These are phyloP conservation scores for Oreohelix idahoensis DNA, from an alignment of 1,140 invertebrate genomes.

Conservation along the genomic window DNA sequence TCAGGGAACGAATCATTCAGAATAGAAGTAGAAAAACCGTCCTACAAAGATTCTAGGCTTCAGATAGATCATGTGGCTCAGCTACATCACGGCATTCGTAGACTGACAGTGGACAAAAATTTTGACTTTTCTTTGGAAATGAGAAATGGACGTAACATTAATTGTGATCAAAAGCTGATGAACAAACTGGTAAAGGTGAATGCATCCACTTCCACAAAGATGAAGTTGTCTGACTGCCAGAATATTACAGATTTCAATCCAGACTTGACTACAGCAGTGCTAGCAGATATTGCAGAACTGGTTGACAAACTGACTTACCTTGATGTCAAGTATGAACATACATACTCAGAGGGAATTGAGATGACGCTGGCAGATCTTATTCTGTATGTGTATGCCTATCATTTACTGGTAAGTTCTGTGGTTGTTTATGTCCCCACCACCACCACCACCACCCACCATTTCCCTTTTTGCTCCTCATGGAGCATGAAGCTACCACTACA, in stretches of 20 bases:
- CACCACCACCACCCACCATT: too few species aligned
- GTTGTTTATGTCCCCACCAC: too few species aligned
- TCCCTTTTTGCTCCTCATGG: too few species aligned
- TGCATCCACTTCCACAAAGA: too few species aligned
- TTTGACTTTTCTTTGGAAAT: not conserved
- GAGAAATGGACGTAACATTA: not conserved
- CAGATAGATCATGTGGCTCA: slow-evolving; percentile 16
- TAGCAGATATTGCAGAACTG: slow-evolving; percentile 41
- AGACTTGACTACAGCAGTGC: not conserved
- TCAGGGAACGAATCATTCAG: not conserved
- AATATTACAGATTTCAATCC: not conserved
- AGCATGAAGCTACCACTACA: too few species aligned
- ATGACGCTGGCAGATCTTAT: slow-evolving; percentile 89
- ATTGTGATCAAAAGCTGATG: too few species aligned
- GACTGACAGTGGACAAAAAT: slow-evolving; percentile 11
- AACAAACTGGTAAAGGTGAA: too few species aligned
- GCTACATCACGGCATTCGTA: slow-evolving; percentile 20
- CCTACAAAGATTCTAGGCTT: not conserved
- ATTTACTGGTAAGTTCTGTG: slow-evolving; percentile 75
- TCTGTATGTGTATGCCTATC: slow-evolving; percentile 81
- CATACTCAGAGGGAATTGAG: slow-evolving; percentile 86
- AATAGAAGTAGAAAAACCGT: not conserved
- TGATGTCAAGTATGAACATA: slow-evolving; percentile 75
- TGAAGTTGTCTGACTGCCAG: not conserved
- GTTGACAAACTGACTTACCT: slow-evolving; percentile 46